These are phyloP conservation scores for Mareca strepera DNA, from an alignment of 2,797 vertebrate species.

Conservation along the genomic window DNA sequence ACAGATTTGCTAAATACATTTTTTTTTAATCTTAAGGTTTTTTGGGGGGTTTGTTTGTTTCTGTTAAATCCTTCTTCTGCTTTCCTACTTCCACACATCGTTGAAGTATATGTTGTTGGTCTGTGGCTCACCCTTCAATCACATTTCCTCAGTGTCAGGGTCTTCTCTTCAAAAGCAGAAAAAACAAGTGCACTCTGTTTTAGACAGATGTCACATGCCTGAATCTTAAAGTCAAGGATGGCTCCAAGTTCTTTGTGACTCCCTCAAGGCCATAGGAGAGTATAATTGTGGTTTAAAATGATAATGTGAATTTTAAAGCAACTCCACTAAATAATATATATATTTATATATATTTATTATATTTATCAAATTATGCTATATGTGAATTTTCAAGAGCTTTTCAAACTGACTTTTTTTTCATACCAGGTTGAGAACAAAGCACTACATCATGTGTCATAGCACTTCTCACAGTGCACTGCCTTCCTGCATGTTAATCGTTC, in stretches of 20 bases:
- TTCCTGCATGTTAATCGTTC: not conserved
- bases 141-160: not conserved
- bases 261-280: not conserved
- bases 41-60: not conserved
- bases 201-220: not conserved
- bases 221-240: not conserved
- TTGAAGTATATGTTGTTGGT: not conserved
- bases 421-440: not conserved
- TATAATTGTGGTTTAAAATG: not conserved
- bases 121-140: not conserved
- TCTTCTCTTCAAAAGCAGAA: not conserved
- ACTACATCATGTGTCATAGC: not conserved
- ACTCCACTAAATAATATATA: not conserved
- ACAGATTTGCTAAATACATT: not conserved
- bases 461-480: not conserved
- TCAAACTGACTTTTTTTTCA: not conserved
- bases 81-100: not conserved
- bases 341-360: too few relatives aligned
- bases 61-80: not conserved
- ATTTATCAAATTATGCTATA: not conserved
- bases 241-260: not conserved
- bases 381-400: slow-evolving; percentile 19
- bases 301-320: not conserved
- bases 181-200: not conserved
- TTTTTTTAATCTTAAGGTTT: not conserved